Evolutionary conservation across 2,113 vertebrate genomes (phyloP).

Genomic region (Gallinago jamesoni): DNA sequence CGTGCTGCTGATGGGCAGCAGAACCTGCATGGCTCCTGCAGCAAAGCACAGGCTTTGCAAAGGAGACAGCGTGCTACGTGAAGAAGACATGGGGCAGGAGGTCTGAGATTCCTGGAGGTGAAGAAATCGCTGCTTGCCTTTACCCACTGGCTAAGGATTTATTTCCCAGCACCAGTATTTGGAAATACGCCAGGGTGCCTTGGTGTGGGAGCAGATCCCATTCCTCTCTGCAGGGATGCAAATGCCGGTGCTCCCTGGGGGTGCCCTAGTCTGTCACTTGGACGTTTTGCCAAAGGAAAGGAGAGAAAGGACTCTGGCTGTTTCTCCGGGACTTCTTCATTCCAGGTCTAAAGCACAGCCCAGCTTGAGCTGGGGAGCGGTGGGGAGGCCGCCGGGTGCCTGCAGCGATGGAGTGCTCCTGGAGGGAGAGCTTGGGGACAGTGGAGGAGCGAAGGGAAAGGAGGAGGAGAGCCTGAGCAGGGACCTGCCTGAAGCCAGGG

Average conservation of each 20-base stretch:
- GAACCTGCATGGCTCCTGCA: background rate
- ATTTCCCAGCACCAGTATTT: background rate
- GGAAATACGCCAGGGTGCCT: background rate
- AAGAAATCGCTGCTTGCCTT: background rate
- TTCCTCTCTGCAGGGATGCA: background rate
- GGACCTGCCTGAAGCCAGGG: no score
- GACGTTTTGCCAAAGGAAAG: background rate
- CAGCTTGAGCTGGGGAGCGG: background rate
- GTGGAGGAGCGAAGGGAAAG: rapidly evolving
- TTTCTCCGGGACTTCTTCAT: background rate
- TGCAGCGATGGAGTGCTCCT: rapidly evolving
- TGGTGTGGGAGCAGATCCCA: background rate
- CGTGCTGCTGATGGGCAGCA: background rate
- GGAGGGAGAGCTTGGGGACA: background rate
- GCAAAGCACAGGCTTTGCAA: background rate
- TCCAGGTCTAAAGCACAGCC: background rate
- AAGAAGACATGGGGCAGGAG: background rate
- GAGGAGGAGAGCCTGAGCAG: background rate
- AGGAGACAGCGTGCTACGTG: rapidly evolving
- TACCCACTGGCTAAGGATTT: background rate
- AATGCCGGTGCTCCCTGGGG: background rate
- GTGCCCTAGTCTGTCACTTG: background rate
- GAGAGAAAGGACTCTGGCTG: background rate
- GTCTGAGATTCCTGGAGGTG: background rate
- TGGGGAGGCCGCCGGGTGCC: background rate